Conservation (phyloP, 1,140 invertebrate species). For the Drosophila funebris region DNA sequence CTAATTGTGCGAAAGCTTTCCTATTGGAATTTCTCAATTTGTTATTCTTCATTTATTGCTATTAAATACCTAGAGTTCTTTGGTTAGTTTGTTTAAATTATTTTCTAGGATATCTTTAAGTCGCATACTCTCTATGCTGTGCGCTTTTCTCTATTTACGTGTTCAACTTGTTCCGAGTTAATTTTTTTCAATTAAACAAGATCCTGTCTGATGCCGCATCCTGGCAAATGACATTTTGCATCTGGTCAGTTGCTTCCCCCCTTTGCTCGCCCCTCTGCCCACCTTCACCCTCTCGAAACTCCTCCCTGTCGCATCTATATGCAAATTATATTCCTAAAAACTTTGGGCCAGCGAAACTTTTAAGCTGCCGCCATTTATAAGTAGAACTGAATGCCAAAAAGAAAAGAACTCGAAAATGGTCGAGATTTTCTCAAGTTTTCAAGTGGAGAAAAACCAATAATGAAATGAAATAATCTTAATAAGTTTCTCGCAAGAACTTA, state of each 20-base stretch:
- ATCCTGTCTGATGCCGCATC: slow-evolving; percentile 36
- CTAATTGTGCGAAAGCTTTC: too few relatives aligned
- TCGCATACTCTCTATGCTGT: neutral
- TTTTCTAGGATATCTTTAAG: neutral
- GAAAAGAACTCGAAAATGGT: slow-evolving; percentile 39
- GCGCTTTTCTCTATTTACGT: slow-evolving; percentile 38
- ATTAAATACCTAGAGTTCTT: neutral
- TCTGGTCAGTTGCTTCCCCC: slow-evolving; percentile 1
- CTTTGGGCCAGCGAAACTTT: slow-evolving; percentile 41
- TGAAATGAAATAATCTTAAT: slow-evolving; percentile 52
- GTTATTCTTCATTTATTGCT: too few relatives aligned
- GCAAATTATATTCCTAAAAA: slow-evolving; percentile 39
- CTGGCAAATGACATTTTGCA: slow-evolving; percentile 36
- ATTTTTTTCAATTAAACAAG: slow-evolving; percentile 75
- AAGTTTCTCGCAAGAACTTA: neutral
- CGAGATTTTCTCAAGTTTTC: slow-evolving; percentile 38
- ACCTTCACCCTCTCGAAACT: neutral
- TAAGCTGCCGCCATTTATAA: slow-evolving; percentile 52
- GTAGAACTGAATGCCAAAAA: slow-evolving; percentile 36
- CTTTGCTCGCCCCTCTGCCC: neutral
- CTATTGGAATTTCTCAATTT: too few relatives aligned
- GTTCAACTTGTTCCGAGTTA: slow-evolving; percentile 46
- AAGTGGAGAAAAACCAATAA: slow-evolving; percentile 52
- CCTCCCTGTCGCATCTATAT: slow-evolving; percentile 9
- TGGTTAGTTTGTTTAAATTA: neutral